These are phyloP conservation scores for Coelinius sp. DNA, from an alignment of 2,888 invertebrate species.

Conservation along the genomic window DNA sequence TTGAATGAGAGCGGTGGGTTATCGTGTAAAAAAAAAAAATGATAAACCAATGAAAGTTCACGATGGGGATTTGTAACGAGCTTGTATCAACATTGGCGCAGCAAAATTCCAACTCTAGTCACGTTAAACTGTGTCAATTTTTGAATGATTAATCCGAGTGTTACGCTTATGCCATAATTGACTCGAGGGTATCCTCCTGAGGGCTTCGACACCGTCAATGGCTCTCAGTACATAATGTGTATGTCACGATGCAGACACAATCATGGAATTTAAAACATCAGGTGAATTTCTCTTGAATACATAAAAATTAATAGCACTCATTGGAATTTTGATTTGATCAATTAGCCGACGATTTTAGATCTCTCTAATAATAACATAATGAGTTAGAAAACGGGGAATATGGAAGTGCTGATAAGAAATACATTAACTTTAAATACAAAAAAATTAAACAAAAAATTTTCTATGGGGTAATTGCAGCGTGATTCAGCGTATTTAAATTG, in stretches of 20 bases:
- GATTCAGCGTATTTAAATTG: too few species aligned
- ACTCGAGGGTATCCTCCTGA: constrained; percentile 30
- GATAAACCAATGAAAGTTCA: constrained; percentile 2
- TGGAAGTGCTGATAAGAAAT: too few species aligned
- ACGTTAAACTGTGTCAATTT: constrained; percentile 1
- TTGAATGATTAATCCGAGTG: background rate
- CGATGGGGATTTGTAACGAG: background rate
- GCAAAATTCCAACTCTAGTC: background rate
- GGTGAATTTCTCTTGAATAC: background rate
- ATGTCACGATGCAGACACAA: background rate
- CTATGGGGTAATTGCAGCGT: background rate
- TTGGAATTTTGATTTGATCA: too few species aligned
- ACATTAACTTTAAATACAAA: too few species aligned
- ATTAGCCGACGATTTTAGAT: too few species aligned
- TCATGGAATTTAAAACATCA: background rate
- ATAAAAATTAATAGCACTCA: too few species aligned
- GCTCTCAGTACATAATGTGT: constrained; percentile 16
- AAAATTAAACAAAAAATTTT: too few species aligned
- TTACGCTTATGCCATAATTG: constrained; percentile 31
- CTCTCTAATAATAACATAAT: too few species aligned
- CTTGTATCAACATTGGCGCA: constrained; percentile 21
- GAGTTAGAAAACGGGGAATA: too few species aligned
- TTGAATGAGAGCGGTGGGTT: background rate
- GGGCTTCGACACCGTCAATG: constrained; percentile 34
- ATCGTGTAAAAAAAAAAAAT: background rate